Base-by-base conservation (phyloP, 1,140 invertebrate species). In the Drosophila tristis region DNA sequence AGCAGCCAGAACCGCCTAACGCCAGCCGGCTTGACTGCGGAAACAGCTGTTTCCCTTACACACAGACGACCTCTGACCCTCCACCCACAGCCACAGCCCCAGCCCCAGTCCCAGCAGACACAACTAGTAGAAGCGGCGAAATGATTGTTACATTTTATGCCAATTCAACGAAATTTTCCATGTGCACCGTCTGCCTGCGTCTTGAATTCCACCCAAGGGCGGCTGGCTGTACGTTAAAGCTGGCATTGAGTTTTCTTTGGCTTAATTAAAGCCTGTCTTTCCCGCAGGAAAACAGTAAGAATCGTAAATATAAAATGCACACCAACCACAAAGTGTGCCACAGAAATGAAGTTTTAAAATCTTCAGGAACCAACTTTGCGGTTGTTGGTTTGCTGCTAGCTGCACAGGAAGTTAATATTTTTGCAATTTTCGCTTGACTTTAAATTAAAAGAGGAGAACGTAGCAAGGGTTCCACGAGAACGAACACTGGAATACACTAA, bases 81-180 rank as follows among this genome's bases (percentile, higher is more conserved):
- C 49, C 43, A 16, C 16, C 16, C 16, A 16, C 16, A 16, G 16
- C 0, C 16, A 0, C 3, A 4, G 9, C 15, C n/a, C 23, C 25
- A 43, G 20, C 1, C 49, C 43, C 3, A 4, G 13, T 11, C 9
- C 23, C 25, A 43, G 48, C 25, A 43, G 48, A n/a, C 48, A 39
- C 15, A 55, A 47, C 47, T 42, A 43, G 39, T 23, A 44, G 39
- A 51, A 39, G 31, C 55, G 55, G 59, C 62, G 50, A 79, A 87
- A 87, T 81, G 74, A 78, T 86, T 86, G 81, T 82, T 78, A 87
- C 78, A 71, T 87, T 86, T 86, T 72, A 75, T 86, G 82, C 74
- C 78, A 86, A 87, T 82, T 86, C 78, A 86, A 87, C 82, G 71
- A 31, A 75, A 65, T 78, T 78, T 68, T 59, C 39, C 66, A 57